A percentile compares a stretch with the other conserved stretches of the same genome.
phyloP scores from a whole-genome alignment of 2,113 vertebrate species.

The Tonatia bakeri region DNA sequence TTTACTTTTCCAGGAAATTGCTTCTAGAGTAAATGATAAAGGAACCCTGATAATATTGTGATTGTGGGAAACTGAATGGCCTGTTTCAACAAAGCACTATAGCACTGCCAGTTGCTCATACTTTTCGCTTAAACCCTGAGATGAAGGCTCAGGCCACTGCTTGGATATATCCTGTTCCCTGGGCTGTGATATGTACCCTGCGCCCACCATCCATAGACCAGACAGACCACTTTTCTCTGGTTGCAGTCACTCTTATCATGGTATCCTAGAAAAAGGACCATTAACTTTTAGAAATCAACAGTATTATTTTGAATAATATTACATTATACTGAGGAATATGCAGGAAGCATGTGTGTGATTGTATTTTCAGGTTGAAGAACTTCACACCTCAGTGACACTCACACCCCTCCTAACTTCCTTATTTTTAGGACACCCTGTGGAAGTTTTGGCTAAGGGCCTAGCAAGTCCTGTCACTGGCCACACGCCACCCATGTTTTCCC shows the following conservation, averaged over 20 bases:
- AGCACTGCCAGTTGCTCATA: neutral
- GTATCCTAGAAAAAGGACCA: neutral
- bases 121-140: neutral
- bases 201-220: no score
- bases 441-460: neutral
- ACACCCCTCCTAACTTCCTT: neutral
- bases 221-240: neutral
- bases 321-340: neutral
- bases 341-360: neutral
- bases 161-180: neutral
- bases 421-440: neutral
- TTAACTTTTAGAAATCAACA: neutral
- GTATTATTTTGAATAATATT: neutral
- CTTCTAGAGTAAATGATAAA: neutral
- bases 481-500: no score
- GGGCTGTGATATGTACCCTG: neutral
- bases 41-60: neutral
- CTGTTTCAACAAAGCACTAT: neutral
- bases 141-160: neutral
- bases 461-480: no score
- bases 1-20: neutral
- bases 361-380: neutral
- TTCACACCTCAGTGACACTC: neutral
- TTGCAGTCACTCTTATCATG: neutral
- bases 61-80: neutral